A percentile compares a stretch with the other conserved stretches of the same genome.
Evolutionary conservation across 2,888 invertebrate genomes (phyloP).

Genomic region (Argyresthia albistria): DNA sequence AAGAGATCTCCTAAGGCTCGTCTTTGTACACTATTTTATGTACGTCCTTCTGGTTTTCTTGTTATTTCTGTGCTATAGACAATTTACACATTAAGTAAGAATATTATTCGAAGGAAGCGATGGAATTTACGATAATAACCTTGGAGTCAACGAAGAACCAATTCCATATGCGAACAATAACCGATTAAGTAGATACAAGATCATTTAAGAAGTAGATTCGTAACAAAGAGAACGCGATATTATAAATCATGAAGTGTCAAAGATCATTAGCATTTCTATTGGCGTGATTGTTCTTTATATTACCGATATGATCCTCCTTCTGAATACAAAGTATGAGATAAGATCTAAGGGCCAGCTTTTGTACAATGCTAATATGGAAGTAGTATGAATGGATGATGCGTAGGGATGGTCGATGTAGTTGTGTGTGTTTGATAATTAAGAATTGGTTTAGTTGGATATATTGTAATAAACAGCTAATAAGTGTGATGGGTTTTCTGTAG

Average conservation of each 20-base stretch:
- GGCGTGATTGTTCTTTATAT: constrained; percentile 42
- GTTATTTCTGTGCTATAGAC: too few relatives aligned
- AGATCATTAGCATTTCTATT: constrained; percentile 41
- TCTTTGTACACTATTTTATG: too few relatives aligned
- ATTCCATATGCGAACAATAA: too few relatives aligned
- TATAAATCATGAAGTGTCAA: constrained; percentile 40
- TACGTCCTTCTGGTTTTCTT: too few relatives aligned
- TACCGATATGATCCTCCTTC: constrained; percentile 30
- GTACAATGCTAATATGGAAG: constrained; percentile 22
- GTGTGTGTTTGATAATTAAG: too few relatives aligned
- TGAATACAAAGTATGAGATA: constrained; percentile 56
- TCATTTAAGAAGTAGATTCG: not conserved
- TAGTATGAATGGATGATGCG: not conserved
- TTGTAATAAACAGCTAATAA: too few relatives aligned
- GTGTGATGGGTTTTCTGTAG: too few relatives aligned
- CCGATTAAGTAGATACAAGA: not conserved
- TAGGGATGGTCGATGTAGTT: not conserved
- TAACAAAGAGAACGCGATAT: not conserved
- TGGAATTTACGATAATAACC: too few relatives aligned
- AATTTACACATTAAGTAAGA: too few relatives aligned
- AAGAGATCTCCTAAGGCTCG: too few relatives aligned
- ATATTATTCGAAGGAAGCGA: too few relatives aligned
- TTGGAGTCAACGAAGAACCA: too few relatives aligned
- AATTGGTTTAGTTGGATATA: not conserved
- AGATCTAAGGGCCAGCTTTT: constrained; percentile 41